phyloP scores from a whole-genome alignment of 2,113 vertebrate species.

The Scalopus aquaticus region DNA sequence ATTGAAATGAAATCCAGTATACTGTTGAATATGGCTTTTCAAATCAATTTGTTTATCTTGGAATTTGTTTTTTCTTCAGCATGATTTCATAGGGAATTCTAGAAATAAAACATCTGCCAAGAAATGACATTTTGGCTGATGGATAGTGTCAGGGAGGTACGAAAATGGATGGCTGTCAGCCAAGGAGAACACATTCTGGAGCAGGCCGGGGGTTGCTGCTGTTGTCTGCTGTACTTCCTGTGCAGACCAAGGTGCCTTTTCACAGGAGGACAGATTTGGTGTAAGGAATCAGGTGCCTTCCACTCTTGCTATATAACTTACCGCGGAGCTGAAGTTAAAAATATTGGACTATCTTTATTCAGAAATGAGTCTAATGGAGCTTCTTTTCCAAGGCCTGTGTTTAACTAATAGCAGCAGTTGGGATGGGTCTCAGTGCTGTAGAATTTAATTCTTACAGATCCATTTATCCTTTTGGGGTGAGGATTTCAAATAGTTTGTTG shows the following conservation, averaged over 20 bases:
- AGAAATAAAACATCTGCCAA: conserved; percentile 44
- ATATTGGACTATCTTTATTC: background rate
- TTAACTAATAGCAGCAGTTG: background rate
- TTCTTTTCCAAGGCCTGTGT: background rate
- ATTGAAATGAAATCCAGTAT: background rate
- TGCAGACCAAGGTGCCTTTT: background rate
- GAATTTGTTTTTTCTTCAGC: background rate
- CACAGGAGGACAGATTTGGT: background rate
- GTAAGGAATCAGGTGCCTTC: background rate
- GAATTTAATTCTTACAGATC: conserved; percentile 20
- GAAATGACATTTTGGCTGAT: background rate
- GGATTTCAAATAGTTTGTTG: background rate
- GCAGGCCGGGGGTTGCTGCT: background rate
- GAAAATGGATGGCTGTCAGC: background rate
- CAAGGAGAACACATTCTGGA: background rate
- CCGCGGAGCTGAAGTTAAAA: background rate
- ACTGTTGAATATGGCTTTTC: background rate
- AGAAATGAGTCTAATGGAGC: background rate
- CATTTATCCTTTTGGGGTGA: conserved; percentile 18
- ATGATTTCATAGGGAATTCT: conserved; percentile 33
- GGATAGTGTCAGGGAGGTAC: background rate
- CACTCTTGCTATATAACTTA: background rate
- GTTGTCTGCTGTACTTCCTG: background rate
- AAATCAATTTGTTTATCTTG: conserved; percentile 7
- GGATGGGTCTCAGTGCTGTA: background rate